Evolutionary conservation across 1,140 invertebrate species (phyloP), one percentile per base, ranked within the genome.

Genomic region (Tachypleus tridentatus): DNA sequence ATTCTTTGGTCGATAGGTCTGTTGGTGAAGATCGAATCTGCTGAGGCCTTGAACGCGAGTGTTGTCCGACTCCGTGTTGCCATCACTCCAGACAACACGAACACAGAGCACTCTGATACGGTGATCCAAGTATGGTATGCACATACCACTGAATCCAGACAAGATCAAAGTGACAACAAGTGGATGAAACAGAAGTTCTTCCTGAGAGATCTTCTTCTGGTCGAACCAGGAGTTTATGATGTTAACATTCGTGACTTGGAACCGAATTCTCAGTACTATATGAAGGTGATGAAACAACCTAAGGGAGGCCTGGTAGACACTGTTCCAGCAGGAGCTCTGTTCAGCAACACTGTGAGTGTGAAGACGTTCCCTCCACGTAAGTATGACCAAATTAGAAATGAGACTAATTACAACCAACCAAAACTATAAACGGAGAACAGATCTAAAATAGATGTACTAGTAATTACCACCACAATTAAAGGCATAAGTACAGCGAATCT

Each of bases 171-270:
- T 49, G 65, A 67, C 6, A 62, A 64, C 49, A 59, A 82, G 88
- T 92, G 89, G 89, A 82, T 87, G 61, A 82, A 85, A 3, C 86
- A 91, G 80, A 83, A 87, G 7, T 88, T 91, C 72, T 86, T 87
- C 0, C 87, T 87, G 11, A 64, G 58, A 5, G 65, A 66, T 10
- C 11, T 65, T 3, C 65, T 49, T 47, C 58, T 66, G 50, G 57
- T 70, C 0, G 57, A 64, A 51, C 49, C 64, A 11, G 64, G 66
- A 4, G 62, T 65, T 4, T 65, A 60, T 57, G 67, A 72, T 58
- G 59, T 70, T 11, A 83, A 89, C 67, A 74, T 93, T n/a, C 80
- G 82, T 5, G 83, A 82, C 47, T 74, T 93, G 10, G 81, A 85
- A 72, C 84, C 90, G 0, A 83, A 86, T 60, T 91, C 88, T 0